Percentiles rank a stretch among this genome's conserved stretches.
Conservation (phyloP, 1,140 invertebrate species). For the Drosophila simulans region DNA sequence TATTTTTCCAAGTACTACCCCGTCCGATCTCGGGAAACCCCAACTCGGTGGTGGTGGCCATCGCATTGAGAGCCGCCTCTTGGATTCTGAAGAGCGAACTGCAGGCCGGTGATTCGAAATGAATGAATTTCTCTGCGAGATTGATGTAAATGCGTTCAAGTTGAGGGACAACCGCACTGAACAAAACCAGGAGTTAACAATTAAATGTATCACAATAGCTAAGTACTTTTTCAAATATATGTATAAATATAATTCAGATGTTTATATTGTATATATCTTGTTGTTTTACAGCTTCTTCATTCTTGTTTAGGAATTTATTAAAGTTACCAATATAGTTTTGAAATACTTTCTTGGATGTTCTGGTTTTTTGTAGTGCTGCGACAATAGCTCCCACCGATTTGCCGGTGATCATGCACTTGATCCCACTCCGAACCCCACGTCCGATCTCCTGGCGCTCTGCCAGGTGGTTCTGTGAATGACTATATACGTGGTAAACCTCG, state of each 20-base stretch:
- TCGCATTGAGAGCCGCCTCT: conserved; percentile 88
- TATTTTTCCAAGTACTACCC: conserved; percentile 86
- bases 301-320: too few relatives aligned
- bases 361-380: conserved; percentile 7
- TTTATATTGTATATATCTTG: too few relatives aligned
- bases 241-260: too few relatives aligned
- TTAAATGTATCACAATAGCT: neutral
- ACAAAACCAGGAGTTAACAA: neutral
- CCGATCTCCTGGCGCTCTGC: conserved; percentile 39
- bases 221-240: neutral
- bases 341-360: neutral
- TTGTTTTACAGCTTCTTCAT: too few relatives aligned
- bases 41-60: conserved; percentile 88
- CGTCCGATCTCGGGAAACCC: conserved; percentile 88
- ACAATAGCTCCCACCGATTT: neutral
- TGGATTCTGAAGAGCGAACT: conserved; percentile 85
- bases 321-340: too few relatives aligned
- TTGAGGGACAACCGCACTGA: conserved; percentile 13
- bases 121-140: conserved; percentile 21
- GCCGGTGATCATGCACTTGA: conserved; percentile 51
- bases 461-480: conserved; percentile 54
- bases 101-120: conserved; percentile 20
- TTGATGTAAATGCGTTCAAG: conserved; percentile 9
- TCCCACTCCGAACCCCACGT: neutral
- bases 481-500: conserved; percentile 14